Percentiles rank a stretch among this genome's conserved stretches.
Evolutionary conservation across 2,797 vertebrate genomes (phyloP).

Genomic region (Tachyglossus aculeatus): DNA sequence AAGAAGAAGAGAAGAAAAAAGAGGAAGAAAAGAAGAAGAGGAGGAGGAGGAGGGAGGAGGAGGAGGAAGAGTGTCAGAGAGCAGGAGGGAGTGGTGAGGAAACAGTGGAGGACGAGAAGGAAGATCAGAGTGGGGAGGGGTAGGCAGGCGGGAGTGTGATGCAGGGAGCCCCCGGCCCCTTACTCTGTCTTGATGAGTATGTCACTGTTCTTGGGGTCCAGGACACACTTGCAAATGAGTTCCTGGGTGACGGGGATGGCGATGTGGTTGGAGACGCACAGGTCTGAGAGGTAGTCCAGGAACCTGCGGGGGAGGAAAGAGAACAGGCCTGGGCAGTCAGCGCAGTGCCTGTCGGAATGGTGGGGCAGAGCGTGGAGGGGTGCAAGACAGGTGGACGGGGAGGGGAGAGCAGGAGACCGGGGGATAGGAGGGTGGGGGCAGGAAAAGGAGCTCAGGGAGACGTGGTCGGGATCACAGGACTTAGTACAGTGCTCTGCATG

Average conservation of each 20-base stretch:
- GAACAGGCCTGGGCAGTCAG: no score
- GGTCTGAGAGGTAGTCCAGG: constrained; percentile 95
- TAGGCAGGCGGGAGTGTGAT: not conserved
- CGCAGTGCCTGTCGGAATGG: not conserved
- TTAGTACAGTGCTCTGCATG: no score
- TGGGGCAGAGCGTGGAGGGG: not conserved
- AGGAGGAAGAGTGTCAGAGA: not conserved
- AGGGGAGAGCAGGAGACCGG: not conserved
- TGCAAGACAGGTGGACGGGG: no score
- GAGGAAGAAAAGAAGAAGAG: no score
- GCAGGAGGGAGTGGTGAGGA: not conserved
- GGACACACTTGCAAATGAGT: constrained; percentile 97
- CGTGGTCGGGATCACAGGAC: no score
- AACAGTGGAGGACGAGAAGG: not conserved
- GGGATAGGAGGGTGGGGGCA: not conserved
- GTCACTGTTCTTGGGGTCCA: constrained; percentile 94
- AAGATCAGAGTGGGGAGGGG: not conserved
- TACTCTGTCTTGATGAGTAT: constrained; percentile 98
- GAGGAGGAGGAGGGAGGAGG: not conserved
- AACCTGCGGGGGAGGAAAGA: no score
- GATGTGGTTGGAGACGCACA: constrained; percentile 96
- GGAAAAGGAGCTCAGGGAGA: not conserved
- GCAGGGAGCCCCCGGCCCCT: constrained; percentile 39
- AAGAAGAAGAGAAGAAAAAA: no score
- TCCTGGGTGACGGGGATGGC: constrained; percentile 98